Base-by-base conservation (phyloP, 2,888 invertebrate genomes). In the Andrena bucephala region DNA sequence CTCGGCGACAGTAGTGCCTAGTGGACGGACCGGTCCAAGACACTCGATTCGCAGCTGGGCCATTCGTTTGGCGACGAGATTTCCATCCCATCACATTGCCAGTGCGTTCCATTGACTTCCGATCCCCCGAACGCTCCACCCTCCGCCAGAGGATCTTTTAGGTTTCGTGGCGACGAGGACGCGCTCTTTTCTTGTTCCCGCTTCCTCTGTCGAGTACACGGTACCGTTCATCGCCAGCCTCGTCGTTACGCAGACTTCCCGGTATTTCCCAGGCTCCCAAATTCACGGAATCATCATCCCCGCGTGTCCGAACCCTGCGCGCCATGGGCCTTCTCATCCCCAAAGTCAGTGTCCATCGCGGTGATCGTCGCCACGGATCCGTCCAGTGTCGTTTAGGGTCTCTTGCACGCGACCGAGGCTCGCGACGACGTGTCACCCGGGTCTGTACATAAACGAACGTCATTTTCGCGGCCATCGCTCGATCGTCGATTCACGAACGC, bases 1-100 rank as follows among this genome's bases (percentile, higher is more conserved):
- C 59, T 85, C 83, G 75, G 75, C 73, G 76, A 76, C 84, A 85
- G 78, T 76, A 82, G 87, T 70, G 82, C 73, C 85, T 73, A 78
- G 75, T 77, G 75, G 81, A 85, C 62, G 65, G 70, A 67, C 67
- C 42, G 81, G 66, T 60, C 48, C 48, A 7, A 33, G 75, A 73
- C 63, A 31, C 36, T 29, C 52, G 57, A 59, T 48, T 16, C 52
- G 10, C 36, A 5, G 7, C 60, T 62, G 50, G 60, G 31, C 78
- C 50, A n/a, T 33, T 75, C 42, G 16, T 16, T 20, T 29, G 78
- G n/a, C 62, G 78, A 68, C 20, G 50, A 36, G 16, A 20, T 60
- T 50, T 33, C 57, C 0, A 16, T n/a, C n/a, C 29, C 13, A 13
- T 7, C 31, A 5, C 1, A 13, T 4, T 13, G 13, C 1, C 42